Evolutionary conservation across 2,888 invertebrate genomes (phyloP).

Genomic region (Eudemis profundana): DNA sequence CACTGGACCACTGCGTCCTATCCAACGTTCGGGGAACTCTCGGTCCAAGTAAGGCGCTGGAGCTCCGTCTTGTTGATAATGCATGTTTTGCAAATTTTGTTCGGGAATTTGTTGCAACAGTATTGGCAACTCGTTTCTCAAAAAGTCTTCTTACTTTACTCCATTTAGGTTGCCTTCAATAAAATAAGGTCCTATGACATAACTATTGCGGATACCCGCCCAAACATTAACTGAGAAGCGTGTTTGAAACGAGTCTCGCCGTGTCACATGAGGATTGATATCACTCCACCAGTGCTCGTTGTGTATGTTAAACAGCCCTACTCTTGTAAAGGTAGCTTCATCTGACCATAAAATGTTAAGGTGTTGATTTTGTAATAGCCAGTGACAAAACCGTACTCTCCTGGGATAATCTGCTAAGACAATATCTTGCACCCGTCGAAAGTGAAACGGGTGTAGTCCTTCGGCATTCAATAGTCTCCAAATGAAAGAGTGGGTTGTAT

Average conservation of each 20-base stretch:
- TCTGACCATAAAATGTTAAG: conserved; percentile 17
- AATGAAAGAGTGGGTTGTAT: conserved; percentile 1
- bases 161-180: too few species aligned
- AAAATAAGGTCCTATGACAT: conserved; percentile 1
- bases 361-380: conserved; percentile 1
- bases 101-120: neutral
- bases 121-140: neutral
- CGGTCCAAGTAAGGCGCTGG: neutral
- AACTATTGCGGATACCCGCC: neutral
- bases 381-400: conserved; percentile 3
- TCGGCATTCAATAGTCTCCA: conserved; percentile 5
- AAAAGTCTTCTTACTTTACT: neutral
- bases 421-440: neutral
- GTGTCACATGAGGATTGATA: neutral
- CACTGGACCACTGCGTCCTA: too few species aligned
- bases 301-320: conserved; percentile 5
- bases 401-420: conserved; percentile 8
- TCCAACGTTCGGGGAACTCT: too few species aligned
- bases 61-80: conserved; percentile 4
- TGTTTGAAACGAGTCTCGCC: neutral
- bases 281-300: neutral
- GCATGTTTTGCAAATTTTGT: neutral
- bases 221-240: too few species aligned
- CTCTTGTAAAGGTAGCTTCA: conserved; percentile 15
- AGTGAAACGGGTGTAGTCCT: conserved; percentile 3